Evolutionary conservation across 2,888 invertebrate species (phyloP), one percentile per base, ranked within the genome.

Genomic region (Ophion ellenae): DNA sequence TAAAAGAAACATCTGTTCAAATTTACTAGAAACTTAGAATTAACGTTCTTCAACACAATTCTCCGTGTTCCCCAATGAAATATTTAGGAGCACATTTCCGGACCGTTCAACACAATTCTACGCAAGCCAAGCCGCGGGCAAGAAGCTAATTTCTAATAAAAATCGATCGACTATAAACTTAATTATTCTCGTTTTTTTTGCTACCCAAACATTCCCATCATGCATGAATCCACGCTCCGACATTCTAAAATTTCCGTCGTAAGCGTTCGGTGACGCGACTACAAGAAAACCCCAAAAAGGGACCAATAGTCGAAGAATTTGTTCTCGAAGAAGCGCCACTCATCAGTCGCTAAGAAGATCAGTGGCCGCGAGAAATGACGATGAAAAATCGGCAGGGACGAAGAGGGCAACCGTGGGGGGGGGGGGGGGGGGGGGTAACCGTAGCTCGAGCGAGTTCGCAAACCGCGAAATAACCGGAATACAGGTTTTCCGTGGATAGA

Each of bases 401-500:
- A 63, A 83, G 78, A 75, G 71, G 71, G 83, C 87, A 85, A 57
- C 63, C 59, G n/a, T n/a, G n/a, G n/a, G n/a, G n/a, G n/a, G n/a
- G n/a, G n/a, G n/a, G n/a, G n/a, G n/a, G n/a, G n/a, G n/a, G n/a
- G 36, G 20, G 45, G 40, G 20, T 9, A 47, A 61, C 36, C 6
- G 24, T 24, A 9, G 28, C 11, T n/a, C 28, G 59, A 47, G 59
- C 70, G 71, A 59, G 85, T 80, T 86, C 74, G 76, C 71, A 66
- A 87, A 86, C 88, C 47, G 88, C 90, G 88, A 92, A 92, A 93
- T 91, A 92, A 92, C 92, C 92, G 91, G 92, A 93, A 93, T 92
- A 92, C 91, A 91, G 91, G 92, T 91, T 92, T 89, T 92, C 90
- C 88, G 89, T 89, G 92, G 91, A 93, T 92, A 91, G 91, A 92